These are phyloP conservation scores for Campoplex capitator DNA, from an alignment of 2,888 invertebrate genomes.

Conservation along the genomic window DNA sequence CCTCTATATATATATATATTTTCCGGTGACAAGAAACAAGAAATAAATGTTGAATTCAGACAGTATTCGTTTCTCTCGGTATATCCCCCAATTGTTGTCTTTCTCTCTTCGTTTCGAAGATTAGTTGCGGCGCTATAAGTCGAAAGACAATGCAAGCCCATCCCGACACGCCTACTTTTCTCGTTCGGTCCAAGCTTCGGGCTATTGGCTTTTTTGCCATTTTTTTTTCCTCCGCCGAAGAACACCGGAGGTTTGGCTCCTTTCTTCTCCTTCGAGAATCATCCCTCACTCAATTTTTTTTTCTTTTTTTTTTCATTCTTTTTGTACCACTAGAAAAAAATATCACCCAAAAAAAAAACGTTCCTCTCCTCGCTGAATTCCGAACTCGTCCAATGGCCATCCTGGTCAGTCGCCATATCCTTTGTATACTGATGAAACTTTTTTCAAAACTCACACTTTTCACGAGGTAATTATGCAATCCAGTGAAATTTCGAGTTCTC, in stretches of 20 bases:
- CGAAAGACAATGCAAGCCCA: constrained; percentile 73
- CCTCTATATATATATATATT: neutral
- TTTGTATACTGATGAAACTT: constrained; percentile 51
- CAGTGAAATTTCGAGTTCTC: constrained; percentile 33
- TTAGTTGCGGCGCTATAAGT: constrained; percentile 74
- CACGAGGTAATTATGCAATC: constrained; percentile 12
- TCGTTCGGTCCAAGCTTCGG: constrained; percentile 64
- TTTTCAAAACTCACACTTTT: constrained; percentile 32
- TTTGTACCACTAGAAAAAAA: constrained; percentile 20
- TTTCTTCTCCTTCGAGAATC: constrained; percentile 43
- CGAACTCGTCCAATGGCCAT: constrained; percentile 35
- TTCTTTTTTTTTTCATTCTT: too few species aligned
- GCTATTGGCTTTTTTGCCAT: constrained; percentile 54
- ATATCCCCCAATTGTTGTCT: constrained; percentile 49
- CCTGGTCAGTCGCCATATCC: constrained; percentile 51
- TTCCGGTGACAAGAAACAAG: neutral
- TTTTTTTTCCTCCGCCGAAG: constrained; percentile 46
- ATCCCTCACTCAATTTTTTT: constrained; percentile 13
- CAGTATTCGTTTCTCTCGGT: constrained; percentile 23
- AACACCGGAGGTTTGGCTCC: constrained; percentile 20
- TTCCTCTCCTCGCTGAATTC: constrained; percentile 38
- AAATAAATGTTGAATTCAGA: constrained; percentile 21
- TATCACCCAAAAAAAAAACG: constrained; percentile 16
- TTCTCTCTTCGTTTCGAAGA: constrained; percentile 69
- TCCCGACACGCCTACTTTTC: constrained; percentile 71